Conservation (phyloP, 2,113 vertebrate genomes). For the Tringa solitaria region DNA sequence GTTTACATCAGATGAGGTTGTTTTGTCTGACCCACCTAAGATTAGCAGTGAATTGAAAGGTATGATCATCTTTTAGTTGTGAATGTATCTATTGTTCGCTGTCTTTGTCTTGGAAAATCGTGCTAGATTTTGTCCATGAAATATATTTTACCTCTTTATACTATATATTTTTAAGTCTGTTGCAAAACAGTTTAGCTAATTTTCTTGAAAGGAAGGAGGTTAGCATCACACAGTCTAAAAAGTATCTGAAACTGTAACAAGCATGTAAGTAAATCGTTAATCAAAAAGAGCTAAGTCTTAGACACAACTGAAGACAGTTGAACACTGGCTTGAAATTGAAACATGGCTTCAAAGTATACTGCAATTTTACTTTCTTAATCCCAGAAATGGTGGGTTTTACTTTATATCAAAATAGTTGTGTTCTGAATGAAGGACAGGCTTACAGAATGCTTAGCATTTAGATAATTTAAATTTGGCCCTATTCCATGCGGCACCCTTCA, state of each 20-base stretch:
- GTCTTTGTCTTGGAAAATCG: neutral
- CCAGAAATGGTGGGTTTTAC: neutral
- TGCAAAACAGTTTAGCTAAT: neutral
- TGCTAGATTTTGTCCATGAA: neutral
- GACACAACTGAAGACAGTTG: neutral
- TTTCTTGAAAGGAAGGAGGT: neutral
- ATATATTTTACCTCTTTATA: neutral
- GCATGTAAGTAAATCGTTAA: neutral
- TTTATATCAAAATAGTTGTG: neutral
- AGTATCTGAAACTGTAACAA: neutral
- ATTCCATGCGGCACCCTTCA: neutral
- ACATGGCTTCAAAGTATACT: neutral
- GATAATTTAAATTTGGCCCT: neutral
- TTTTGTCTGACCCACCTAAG: constrained; percentile 17
- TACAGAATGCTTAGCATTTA: neutral
- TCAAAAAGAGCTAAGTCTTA: neutral
- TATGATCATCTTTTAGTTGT: constrained; percentile 8
- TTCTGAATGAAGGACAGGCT: neutral
- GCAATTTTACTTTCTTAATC: neutral
- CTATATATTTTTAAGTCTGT: neutral
- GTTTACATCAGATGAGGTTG: constrained; percentile 50
- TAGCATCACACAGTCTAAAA: neutral
- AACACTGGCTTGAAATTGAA: neutral
- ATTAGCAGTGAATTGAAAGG: constrained; percentile 63
- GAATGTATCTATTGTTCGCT: neutral